These are phyloP conservation scores for Hozukius guyotensis DNA, from an alignment of 2,797 vertebrate species.

Conservation along the genomic window DNA sequence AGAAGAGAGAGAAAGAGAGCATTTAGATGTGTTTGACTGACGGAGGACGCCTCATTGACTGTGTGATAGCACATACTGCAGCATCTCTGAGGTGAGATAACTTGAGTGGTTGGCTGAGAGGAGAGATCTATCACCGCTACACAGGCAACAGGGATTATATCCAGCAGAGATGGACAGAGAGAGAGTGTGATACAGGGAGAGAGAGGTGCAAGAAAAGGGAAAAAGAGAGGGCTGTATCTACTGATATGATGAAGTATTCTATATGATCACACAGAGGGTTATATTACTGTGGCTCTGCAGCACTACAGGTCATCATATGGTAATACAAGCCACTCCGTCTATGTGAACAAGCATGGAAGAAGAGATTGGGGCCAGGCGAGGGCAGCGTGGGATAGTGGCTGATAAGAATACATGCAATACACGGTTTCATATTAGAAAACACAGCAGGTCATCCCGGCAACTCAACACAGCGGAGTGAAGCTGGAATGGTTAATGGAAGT, in stretches of 20 bases:
- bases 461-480: conserved; percentile 15
- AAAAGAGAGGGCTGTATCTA: conserved; percentile 27
- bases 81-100: conserved; percentile 67
- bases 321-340: conserved; percentile 35
- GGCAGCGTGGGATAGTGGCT: conserved; percentile 29
- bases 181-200: conserved; percentile 13
- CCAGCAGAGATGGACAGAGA: conserved; percentile 62
- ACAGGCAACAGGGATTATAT: conserved; percentile 77
- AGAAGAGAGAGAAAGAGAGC: conserved; percentile 32
- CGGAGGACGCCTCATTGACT: conserved; percentile 63
- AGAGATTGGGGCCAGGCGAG: conserved; percentile 57
- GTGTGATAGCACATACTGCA: conserved; percentile 55
- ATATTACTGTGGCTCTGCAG: conserved; percentile 45
- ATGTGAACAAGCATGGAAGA: conserved; percentile 38
- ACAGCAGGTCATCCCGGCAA: conserved; percentile 50
- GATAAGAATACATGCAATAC: conserved; percentile 68
- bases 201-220: conserved; percentile 1
- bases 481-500: conserved; percentile 22
- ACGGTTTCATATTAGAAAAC: conserved; percentile 67
- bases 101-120: conserved; percentile 59
- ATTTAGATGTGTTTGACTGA: conserved; percentile 63
- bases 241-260: conserved; percentile 61
- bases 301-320: conserved; percentile 68
- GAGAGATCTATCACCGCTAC: conserved; percentile 66
- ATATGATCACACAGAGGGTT: conserved; percentile 55